These are phyloP conservation scores for Lepidochrysops patricia DNA, from an alignment of 2,888 invertebrate genomes.

Conservation along the genomic window DNA sequence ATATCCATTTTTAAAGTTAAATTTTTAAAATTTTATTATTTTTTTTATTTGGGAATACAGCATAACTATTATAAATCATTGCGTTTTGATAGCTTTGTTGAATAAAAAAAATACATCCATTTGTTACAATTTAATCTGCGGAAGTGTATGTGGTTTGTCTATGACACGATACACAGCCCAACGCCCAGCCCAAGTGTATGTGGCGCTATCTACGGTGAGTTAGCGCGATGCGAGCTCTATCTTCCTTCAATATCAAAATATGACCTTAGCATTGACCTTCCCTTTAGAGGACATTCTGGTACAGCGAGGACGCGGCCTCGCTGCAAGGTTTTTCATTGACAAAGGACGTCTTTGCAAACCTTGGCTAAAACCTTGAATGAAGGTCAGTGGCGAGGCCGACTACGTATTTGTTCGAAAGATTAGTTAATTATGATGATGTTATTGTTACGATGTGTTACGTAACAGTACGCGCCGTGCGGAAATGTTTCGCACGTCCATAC, in stretches of 20 bases:
- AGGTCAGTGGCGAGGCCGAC: constrained; percentile 24
- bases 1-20: too few species aligned
- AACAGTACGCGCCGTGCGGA: neutral
- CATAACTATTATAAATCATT: too few species aligned
- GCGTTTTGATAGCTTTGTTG: neutral
- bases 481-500: neutral
- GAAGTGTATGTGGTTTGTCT: neutral
- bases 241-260: constrained; percentile 10
- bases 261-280: constrained; percentile 20
- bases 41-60: too few species aligned
- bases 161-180: too few species aligned
- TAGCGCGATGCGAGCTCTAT: neutral
- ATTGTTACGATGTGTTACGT: constrained; percentile 9
- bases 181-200: too few species aligned
- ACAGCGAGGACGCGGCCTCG: constrained; percentile 33
- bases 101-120: neutral
- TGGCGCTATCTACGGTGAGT: constrained; percentile 4
- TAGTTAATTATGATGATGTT: constrained; percentile 5
- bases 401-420: constrained; percentile 6
- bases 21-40: too few species aligned
- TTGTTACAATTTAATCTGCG: neutral
- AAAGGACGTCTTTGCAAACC: constrained; percentile 22
- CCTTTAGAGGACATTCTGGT: constrained; percentile 28
- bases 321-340: constrained; percentile 29
- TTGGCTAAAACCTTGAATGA: constrained; percentile 28